phyloP scores from a whole-genome alignment of 2,888 invertebrate genomes.

The Acheta domesticus region DNA sequence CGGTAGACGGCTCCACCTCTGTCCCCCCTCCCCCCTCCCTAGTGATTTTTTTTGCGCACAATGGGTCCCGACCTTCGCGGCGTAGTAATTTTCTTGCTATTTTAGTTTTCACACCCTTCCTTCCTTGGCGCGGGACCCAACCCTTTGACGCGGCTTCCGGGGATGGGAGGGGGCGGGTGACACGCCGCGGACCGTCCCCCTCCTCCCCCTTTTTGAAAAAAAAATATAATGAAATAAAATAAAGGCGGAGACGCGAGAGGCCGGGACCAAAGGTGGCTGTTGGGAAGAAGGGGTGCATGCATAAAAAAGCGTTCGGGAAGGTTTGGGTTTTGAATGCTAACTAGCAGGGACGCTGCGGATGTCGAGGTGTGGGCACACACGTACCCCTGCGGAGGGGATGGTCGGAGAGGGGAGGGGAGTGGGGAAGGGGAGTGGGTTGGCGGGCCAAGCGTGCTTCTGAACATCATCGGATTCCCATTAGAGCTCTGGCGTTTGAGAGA shows the following conservation, averaged over 20 bases:
- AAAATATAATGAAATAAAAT: slow-evolving; percentile 10
- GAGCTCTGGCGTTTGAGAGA: background rate
- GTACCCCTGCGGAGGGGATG: background rate
- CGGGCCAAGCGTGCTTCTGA: background rate
- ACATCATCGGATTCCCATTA: slow-evolving; percentile 10
- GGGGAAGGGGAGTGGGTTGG: background rate
- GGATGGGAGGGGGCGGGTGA: background rate
- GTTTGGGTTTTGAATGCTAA: slow-evolving; percentile 3
- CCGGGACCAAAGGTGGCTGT: too few species aligned
- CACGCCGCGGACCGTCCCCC: background rate
- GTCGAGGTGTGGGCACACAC: too few species aligned
- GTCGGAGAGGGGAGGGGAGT: background rate
- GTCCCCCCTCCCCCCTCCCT: too few species aligned
- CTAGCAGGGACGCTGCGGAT: background rate
- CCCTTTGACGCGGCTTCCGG: background rate
- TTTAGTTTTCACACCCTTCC: slow-evolving; percentile 9
- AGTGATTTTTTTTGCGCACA: too few species aligned
- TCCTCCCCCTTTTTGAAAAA: background rate
- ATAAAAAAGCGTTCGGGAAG: background rate
- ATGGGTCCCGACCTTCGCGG: background rate
- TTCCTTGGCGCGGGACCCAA: background rate
- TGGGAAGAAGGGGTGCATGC: background rate
- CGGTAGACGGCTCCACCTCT: too few species aligned
- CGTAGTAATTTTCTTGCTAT: slow-evolving; percentile 9
- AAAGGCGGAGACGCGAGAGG: background rate